Percentiles rank a stretch among this genome's conserved stretches.
Evolutionary conservation across 2,888 invertebrate genomes (phyloP).

Genomic region (Drosophila leonis): DNA sequence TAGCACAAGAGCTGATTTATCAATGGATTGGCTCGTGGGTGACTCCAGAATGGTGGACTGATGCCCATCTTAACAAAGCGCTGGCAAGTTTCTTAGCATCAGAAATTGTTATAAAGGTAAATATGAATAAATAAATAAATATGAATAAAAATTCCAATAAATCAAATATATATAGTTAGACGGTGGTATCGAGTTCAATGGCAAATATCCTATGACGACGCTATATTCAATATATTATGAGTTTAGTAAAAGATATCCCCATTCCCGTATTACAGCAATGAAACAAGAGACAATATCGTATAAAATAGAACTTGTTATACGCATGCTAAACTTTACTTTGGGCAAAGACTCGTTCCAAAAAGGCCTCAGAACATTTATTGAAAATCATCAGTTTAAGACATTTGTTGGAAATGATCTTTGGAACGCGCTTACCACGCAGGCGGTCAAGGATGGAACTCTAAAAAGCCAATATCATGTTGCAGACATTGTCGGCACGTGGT

Average conservation of each 20-base stretch:
- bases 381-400: slow-evolving; percentile 89
- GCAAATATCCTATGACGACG: slow-evolving; percentile 93
- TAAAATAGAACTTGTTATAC: slow-evolving; percentile 92
- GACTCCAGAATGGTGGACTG: slow-evolving; percentile 92
- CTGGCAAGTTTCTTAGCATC: slow-evolving; percentile 91
- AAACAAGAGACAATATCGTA: slow-evolving; percentile 90
- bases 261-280: slow-evolving; percentile 91
- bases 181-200: slow-evolving; percentile 90
- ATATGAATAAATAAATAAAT: not conserved
- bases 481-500: slow-evolving; percentile 93
- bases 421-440: slow-evolving; percentile 90
- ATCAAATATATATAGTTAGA: slow-evolving; percentile 86
- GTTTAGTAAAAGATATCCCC: slow-evolving; percentile 92
- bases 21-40: slow-evolving; percentile 92
- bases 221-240: slow-evolving; percentile 92
- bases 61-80: slow-evolving; percentile 91
- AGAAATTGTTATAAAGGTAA: slow-evolving; percentile 90
- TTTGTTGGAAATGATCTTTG: slow-evolving; percentile 93
- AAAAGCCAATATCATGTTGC: slow-evolving; percentile 87
- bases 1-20: slow-evolving; percentile 91
- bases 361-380: slow-evolving; percentile 90
- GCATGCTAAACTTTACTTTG: slow-evolving; percentile 95
- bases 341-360: slow-evolving; percentile 91
- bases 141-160: not conserved
- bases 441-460: slow-evolving; percentile 87